Evolutionary conservation across 1,140 invertebrate species (phyloP).

Genomic region (Bombus vancouverensis): DNA sequence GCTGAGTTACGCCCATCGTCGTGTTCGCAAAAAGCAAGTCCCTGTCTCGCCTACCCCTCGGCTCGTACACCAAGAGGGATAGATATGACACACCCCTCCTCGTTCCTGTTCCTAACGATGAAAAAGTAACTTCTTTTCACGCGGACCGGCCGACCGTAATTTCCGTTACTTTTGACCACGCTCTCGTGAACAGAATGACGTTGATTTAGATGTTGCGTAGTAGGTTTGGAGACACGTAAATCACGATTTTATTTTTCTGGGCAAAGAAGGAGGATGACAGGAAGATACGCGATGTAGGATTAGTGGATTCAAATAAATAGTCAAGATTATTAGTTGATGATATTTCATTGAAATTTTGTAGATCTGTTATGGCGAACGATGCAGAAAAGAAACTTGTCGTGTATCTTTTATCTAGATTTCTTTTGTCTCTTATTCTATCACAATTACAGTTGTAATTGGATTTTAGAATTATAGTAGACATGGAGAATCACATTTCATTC

Average conservation of each 20-base stretch:
- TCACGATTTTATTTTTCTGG: neutral
- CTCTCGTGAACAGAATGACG: neutral
- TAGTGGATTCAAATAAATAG: too few relatives aligned
- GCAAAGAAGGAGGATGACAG: neutral
- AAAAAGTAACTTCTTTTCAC: slow-evolving; percentile 35
- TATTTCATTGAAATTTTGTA: too few relatives aligned
- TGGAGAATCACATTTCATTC: too few relatives aligned
- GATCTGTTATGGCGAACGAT: too few relatives aligned
- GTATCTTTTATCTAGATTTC: too few relatives aligned
- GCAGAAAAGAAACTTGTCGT: too few relatives aligned
- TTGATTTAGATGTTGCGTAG: neutral
- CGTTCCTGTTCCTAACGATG: slow-evolving; percentile 14
- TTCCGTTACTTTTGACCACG: neutral
- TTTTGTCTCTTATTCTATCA: too few relatives aligned
- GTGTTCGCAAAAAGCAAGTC: slow-evolving; percentile 68
- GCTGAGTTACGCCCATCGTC: slow-evolving; percentile 61
- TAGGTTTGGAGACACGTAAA: too few relatives aligned
- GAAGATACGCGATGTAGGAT: too few relatives aligned
- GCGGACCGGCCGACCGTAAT: neutral
- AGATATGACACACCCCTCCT: slow-evolving; percentile 41
- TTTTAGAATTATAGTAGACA: too few relatives aligned
- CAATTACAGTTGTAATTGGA: too few relatives aligned
- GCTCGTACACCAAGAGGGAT: slow-evolving; percentile 5
- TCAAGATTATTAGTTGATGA: too few relatives aligned
- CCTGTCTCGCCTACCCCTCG: slow-evolving; percentile 7